Conservation (phyloP, 1,140 invertebrate genomes). For the Heliconius hewitsoni region DNA sequence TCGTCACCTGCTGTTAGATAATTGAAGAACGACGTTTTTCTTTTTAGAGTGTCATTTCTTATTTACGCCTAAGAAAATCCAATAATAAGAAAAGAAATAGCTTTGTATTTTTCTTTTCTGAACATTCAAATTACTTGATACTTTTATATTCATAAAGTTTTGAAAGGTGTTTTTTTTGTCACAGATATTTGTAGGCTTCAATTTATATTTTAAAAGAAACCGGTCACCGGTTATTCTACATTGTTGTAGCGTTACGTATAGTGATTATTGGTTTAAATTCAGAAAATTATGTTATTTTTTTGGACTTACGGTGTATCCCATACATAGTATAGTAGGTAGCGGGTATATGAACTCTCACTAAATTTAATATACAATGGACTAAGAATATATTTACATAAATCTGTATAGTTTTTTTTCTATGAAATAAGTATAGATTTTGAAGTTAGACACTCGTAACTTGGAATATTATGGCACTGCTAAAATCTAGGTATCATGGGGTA, state of each 20-base stretch:
- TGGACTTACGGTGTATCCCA: too few relatives aligned
- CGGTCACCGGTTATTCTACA: neutral
- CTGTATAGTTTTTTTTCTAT: too few relatives aligned
- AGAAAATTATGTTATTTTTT: neutral
- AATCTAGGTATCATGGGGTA: too few relatives aligned
- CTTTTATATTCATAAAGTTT: neutral
- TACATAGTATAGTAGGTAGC: too few relatives aligned
- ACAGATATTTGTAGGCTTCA: neutral
- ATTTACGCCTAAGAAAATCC: constrained; percentile 11
- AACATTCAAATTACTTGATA: neutral
- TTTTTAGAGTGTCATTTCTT: constrained; percentile 9
- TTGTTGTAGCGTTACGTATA: neutral
- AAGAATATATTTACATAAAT: too few relatives aligned
- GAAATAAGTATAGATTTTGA: too few relatives aligned
- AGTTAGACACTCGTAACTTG: too few relatives aligned
- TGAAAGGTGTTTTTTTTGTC: neutral
- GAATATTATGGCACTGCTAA: too few relatives aligned
- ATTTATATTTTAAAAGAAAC: neutral
- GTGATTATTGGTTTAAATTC: too few relatives aligned
- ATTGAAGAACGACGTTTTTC: constrained; percentile 10
- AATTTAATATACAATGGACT: too few relatives aligned
- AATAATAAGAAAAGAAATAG: neutral
- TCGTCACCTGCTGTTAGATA: neutral
- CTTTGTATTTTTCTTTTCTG: neutral
- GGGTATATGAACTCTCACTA: too few relatives aligned